These are phyloP conservation scores for Sicus ferrugineus DNA, from an alignment of 2,888 invertebrate genomes.

Conservation along the genomic window DNA sequence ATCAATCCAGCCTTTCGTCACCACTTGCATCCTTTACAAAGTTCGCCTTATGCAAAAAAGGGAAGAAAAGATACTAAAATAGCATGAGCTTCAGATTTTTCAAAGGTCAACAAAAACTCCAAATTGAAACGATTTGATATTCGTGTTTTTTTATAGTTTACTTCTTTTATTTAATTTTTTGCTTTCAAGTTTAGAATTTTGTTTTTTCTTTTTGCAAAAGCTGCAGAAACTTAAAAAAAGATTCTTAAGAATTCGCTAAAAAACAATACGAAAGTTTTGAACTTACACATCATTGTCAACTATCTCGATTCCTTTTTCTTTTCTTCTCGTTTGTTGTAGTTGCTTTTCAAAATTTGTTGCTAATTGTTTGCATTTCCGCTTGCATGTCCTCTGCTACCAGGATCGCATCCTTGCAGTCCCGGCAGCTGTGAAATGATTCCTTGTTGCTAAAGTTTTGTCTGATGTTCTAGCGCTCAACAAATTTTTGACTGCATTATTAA, in stretches of 20 bases:
- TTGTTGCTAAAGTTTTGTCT: constrained; percentile 10
- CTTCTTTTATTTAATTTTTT: background rate
- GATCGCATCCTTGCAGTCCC: background rate
- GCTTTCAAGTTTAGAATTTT: too few relatives aligned
- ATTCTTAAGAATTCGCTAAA: constrained; percentile 13
- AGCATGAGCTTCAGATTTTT: constrained; percentile 30
- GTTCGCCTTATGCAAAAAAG: too few relatives aligned
- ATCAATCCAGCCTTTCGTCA: background rate
- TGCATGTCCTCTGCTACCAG: constrained; percentile 21
- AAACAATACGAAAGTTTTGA: constrained; percentile 20
- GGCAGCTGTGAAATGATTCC: constrained; percentile 11
- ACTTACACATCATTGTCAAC: background rate
- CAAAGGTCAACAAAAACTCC: background rate
- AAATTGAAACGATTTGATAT: constrained; percentile 26
- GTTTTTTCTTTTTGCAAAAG: background rate
- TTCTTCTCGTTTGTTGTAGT: background rate
- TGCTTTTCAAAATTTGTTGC: background rate
- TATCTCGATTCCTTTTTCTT: background rate
- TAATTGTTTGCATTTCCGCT: constrained; percentile 28
- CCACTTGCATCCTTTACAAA: too few relatives aligned
- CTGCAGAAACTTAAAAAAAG: background rate
- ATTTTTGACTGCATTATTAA: constrained; percentile 25
- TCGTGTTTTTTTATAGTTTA: constrained; percentile 1
- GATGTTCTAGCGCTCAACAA: background rate
- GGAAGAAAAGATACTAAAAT: constrained; percentile 22